phyloP scores from a whole-genome alignment of 2,797 vertebrate genomes.

The Otolemur crassicaudatus region DNA sequence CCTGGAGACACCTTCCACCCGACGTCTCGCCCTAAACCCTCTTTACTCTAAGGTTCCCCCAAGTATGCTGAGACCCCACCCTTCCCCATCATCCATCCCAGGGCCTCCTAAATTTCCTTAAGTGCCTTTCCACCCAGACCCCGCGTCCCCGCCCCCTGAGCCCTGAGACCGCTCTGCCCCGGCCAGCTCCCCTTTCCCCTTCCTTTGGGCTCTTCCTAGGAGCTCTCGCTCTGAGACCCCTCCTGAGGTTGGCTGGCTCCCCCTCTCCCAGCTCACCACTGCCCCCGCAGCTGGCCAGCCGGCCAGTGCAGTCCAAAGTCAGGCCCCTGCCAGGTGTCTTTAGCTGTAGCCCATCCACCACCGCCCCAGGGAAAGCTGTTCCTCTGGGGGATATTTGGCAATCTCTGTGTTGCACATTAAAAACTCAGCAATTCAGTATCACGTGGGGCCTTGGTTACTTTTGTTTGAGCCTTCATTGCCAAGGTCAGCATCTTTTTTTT shows the following conservation, averaged over 20 bases:
- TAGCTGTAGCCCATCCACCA: not conserved
- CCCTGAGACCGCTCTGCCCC: not conserved
- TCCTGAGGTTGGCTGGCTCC: not conserved
- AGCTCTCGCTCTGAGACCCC: not conserved
- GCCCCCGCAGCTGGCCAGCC: not conserved
- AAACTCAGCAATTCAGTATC: conserved; percentile 75
- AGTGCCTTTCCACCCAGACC: not conserved
- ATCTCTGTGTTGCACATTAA: conserved; percentile 82
- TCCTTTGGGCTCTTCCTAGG: not conserved
- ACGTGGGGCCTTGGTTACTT: not conserved
- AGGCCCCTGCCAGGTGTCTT: rapidly evolving
- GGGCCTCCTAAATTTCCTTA: not conserved
- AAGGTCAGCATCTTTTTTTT: not conserved
- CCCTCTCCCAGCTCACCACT: no score
- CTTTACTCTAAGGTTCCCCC: not conserved
- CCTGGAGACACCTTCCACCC: not conserved
- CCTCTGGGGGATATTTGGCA: conserved; percentile 31
- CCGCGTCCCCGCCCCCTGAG: not conserved
- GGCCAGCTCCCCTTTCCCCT: not conserved
- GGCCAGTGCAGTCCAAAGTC: rapidly evolving
- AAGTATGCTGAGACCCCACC: rapidly evolving
- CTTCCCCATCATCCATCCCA: not conserved
- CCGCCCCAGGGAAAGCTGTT: not conserved
- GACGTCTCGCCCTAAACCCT: not conserved
- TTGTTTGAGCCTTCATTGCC: conserved; percentile 38